Conservation (phyloP, 2,888 invertebrate genomes). For the Macrostomum cliftonense region DNA sequence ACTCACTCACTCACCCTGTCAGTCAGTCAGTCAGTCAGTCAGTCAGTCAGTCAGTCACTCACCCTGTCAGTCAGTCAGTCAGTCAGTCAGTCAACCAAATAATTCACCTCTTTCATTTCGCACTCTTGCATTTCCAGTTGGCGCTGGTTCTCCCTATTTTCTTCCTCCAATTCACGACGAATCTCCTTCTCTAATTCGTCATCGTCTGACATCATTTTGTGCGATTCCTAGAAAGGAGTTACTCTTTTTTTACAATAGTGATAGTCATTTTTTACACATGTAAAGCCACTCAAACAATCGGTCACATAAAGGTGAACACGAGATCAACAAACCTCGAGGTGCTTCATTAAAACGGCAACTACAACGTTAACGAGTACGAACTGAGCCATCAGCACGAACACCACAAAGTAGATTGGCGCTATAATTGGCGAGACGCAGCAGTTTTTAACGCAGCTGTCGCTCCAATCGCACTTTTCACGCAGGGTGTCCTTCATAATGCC, state of each 20-base stretch:
- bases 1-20: no score
- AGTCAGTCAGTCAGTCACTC: no score
- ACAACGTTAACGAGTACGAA: slow-evolving; percentile 99
- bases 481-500: slow-evolving; percentile 98
- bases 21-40: no score
- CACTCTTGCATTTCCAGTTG: no score
- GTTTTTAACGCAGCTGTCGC: slow-evolving; percentile 78
- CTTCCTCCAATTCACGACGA: slow-evolving; percentile 17
- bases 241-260: background rate
- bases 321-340: slow-evolving; percentile 61
- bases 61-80: no score
- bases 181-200: slow-evolving; percentile 23
- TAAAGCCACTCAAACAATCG: no score
- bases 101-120: no score
- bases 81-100: no score
- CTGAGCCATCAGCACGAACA: slow-evolving; percentile 98
- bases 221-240: slow-evolving; percentile 48
- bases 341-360: slow-evolving; percentile 98
- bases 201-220: slow-evolving; percentile 36
- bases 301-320: no score
- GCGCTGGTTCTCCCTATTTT: slow-evolving; percentile 9
- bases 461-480: slow-evolving; percentile 64
- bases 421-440: slow-evolving; percentile 92
- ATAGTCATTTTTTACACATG: no score
- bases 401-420: slow-evolving; percentile 98